Base-by-base conservation (phyloP, 2,113 vertebrate genomes). In the Scomber japonicus region DNA sequence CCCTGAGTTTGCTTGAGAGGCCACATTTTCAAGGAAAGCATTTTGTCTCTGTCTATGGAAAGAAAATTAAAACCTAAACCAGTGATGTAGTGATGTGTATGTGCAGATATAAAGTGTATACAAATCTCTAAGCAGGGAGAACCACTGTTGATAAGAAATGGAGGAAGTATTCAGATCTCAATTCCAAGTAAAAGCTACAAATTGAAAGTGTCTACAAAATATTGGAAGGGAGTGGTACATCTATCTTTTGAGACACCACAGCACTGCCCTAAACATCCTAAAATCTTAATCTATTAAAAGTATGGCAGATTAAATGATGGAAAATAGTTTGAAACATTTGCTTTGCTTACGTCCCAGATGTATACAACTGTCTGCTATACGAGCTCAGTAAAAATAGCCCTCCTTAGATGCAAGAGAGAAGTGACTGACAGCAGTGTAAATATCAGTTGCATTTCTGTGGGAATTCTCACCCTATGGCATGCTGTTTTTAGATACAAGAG, bases 361-460 rank as follows among this genome's bases (percentile, higher is more conserved):
- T 19, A 48, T 62, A 46, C 46, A 71, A 5, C 68, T 66, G 68
- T 66, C 11, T 56, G 40, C 63, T 73, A 0, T 51, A 40, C 13
- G 50, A 75, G 45, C 35, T 35, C 3, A 31, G 71, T 61, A 73
- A 71, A 72, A 78, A 74, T 64, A 75, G 31, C 51, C 31, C 10
- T 5, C 27, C 11, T 50, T 11, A 77, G 63, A 83, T 46, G 40
- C 21, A 46, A 27, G 2, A 12, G 24, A n/a, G 49, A 40, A 46
- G 1, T 4, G 35, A 35, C 57, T 64, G 65, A 81, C 69, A 71
- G 57, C 53, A 44, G 31, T 40, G 67, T 27, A 75, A 75, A 87
- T 31, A 19, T 66, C 65, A 45, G 70, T 51, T 30, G 80, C n/a
- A 21, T 78, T 84, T 84, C 75, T 61, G 61, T 75, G 64, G 71